Conservation (phyloP, 2,888 invertebrate species). For the Lamellibrachia columna region DNA sequence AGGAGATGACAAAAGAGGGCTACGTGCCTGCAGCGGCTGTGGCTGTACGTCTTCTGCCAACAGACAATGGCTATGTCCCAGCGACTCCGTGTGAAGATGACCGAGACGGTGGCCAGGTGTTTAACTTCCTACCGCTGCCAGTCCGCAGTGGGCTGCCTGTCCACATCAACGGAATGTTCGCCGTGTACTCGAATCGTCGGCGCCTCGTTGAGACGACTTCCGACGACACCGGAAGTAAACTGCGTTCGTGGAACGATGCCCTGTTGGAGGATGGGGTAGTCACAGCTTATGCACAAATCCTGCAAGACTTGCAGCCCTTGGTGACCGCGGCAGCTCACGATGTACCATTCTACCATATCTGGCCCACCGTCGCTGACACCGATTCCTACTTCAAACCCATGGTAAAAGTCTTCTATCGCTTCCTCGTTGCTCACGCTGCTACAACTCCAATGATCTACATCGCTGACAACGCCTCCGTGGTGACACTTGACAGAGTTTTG, state of each 20-base stretch:
- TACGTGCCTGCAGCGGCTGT: constrained; percentile 46
- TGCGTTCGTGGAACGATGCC: constrained; percentile 47
- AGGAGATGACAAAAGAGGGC: constrained; percentile 27
- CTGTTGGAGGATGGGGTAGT: constrained; percentile 43
- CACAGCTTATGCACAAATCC: constrained; percentile 39
- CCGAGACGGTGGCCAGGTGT: constrained; percentile 23
- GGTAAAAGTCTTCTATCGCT: constrained; percentile 32
- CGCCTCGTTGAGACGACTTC: constrained; percentile 44
- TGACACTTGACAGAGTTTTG: constrained; percentile 32
- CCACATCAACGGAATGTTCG: constrained; percentile 57
- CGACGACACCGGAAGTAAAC: constrained; percentile 49
- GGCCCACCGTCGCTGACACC: constrained; percentile 33
- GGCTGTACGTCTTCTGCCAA: constrained; percentile 43
- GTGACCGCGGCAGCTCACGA: constrained; percentile 28
- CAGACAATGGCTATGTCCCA: constrained; percentile 36
- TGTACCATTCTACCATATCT: constrained; percentile 32
- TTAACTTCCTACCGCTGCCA: constrained; percentile 47
- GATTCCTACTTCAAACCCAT: constrained; percentile 32
- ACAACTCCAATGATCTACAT: constrained; percentile 22
- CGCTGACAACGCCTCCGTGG: constrained; percentile 7
- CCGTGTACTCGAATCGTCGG: constrained; percentile 52
- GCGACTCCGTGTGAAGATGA: constrained; percentile 17
- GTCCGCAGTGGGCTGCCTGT: constrained; percentile 48
- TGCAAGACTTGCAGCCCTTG: constrained; percentile 36
- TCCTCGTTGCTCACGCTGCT: background rate